Conservation (phyloP, 2,797 vertebrate genomes). For the Takifugu ocellatus region DNA sequence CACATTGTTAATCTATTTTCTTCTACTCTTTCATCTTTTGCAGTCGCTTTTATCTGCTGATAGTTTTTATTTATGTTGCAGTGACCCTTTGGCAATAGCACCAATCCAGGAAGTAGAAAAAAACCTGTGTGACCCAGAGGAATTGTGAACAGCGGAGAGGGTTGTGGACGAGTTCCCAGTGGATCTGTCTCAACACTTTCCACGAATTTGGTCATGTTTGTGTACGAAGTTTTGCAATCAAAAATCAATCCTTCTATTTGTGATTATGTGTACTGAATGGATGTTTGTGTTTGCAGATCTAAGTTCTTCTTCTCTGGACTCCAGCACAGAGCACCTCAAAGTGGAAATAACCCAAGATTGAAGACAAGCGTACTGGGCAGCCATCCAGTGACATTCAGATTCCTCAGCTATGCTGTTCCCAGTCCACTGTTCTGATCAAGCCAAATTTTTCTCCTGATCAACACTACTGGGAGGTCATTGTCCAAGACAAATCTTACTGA, state of each 20-base stretch:
- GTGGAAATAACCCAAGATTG: constrained; percentile 68
- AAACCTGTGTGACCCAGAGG: constrained; percentile 59
- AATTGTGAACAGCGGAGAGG: constrained; percentile 66
- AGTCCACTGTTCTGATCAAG: constrained; percentile 68
- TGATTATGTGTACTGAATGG: constrained; percentile 13
- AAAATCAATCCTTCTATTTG: constrained; percentile 7
- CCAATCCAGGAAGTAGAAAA: constrained; percentile 53
- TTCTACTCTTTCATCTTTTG: not conserved
- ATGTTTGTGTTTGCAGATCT: constrained; percentile 61
- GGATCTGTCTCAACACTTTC: constrained; percentile 70
- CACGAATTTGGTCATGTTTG: constrained; percentile 74
- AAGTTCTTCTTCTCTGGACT: constrained; percentile 64
- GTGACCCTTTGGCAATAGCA: constrained; percentile 56
- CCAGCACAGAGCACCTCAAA: constrained; percentile 67
- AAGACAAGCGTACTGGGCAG: constrained; percentile 69
- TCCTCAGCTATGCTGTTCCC: constrained; percentile 51
- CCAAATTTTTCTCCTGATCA: constrained; percentile 57
- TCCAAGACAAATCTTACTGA: constrained; percentile 79
- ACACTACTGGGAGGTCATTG: constrained; percentile 76
- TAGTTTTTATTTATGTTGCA: constrained; percentile 34
- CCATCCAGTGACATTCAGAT: constrained; percentile 19
- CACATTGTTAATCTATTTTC: constrained; percentile 6
- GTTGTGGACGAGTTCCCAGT: constrained; percentile 69
- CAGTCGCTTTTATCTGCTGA: constrained; percentile 3
- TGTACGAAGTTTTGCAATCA: constrained; percentile 21